phyloP scores from a whole-genome alignment of 2,797 vertebrate species.

The Cossypha dichroa region DNA sequence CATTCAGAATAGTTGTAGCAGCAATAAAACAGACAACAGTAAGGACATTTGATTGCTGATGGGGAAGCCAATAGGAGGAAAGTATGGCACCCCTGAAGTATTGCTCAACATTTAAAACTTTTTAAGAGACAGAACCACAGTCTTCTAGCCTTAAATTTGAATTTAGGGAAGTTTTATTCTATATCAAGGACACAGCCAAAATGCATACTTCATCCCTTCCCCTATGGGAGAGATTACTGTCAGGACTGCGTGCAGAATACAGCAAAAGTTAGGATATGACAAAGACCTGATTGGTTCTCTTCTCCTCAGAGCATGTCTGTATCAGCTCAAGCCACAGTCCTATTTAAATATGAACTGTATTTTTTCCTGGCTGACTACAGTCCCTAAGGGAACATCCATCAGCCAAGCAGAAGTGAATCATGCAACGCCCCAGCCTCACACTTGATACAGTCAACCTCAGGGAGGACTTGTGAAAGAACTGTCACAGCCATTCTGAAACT shows the following conservation, averaged over 20 bases:
- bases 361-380: not conserved
- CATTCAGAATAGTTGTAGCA: not conserved
- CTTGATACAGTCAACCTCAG: not conserved
- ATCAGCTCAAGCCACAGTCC: not conserved
- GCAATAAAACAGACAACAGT: not conserved
- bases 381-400: not conserved
- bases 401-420: not conserved
- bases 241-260: not conserved
- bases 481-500: not conserved
- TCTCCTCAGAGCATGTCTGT: not conserved
- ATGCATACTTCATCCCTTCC: not conserved
- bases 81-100: not conserved
- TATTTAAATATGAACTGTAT: not conserved
- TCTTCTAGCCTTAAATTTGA: not conserved
- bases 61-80: not conserved
- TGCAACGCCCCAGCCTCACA: not conserved
- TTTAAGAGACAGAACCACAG: not conserved
- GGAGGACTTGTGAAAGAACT: not conserved
- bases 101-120: not conserved
- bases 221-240: not conserved
- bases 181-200: not conserved
- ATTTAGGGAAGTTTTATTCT: not conserved
- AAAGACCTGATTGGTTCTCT: not conserved
- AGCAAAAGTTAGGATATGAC: not conserved
- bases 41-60: not conserved